phyloP scores from a whole-genome alignment of 2,113 vertebrate species.

The Halcyon malimbica region DNA sequence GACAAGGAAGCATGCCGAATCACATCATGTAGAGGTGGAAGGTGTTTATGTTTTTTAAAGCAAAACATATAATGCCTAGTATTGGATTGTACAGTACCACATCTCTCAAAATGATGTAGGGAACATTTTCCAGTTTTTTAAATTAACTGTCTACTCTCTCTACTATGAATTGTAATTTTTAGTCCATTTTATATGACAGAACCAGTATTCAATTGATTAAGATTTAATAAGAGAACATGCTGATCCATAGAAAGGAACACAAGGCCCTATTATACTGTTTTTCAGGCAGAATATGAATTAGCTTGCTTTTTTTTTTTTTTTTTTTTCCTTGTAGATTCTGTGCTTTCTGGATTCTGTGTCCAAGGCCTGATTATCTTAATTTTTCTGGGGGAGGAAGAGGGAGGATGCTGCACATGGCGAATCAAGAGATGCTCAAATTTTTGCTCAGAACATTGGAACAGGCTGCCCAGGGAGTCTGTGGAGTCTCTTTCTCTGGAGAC shows the following conservation, averaged over 20 bases:
- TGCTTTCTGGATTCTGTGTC: background rate
- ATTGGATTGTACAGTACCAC: background rate
- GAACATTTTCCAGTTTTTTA: background rate
- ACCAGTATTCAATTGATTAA: background rate
- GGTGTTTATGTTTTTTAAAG: background rate
- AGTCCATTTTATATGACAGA: background rate
- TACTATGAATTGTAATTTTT: background rate
- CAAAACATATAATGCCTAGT: background rate
- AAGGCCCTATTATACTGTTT: background rate
- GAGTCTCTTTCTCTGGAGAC: no score
- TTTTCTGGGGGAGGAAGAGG: background rate
- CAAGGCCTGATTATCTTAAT: background rate
- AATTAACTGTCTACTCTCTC: background rate
- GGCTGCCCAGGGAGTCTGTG: no score
- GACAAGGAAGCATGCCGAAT: background rate
- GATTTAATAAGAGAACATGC: conserved; percentile 8
- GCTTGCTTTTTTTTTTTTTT: background rate
- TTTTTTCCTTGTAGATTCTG: background rate
- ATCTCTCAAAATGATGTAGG: background rate
- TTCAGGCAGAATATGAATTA: background rate
- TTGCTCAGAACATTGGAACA: no score
- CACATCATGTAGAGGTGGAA: background rate
- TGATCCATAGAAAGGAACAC: background rate
- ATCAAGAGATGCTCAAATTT: background rate
- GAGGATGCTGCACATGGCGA: background rate